These are phyloP conservation scores for Tenthredo mesomela DNA, from an alignment of 2,888 invertebrate genomes.

Conservation along the genomic window DNA sequence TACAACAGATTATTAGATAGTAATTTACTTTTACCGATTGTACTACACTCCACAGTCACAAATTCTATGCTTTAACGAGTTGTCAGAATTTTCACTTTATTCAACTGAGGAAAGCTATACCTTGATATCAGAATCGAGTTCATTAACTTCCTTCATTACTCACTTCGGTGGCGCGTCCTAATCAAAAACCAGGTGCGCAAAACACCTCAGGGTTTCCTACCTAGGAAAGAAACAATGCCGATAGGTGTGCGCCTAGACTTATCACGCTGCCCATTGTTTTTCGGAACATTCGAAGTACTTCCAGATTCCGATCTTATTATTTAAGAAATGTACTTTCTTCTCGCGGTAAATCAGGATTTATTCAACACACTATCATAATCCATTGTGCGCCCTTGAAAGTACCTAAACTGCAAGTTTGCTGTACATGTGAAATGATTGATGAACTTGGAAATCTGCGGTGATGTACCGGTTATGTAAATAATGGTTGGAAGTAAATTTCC, in stretches of 20 bases:
- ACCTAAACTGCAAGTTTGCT: not conserved
- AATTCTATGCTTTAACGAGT: constrained; percentile 20
- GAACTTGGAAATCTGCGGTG: not conserved
- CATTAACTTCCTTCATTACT: constrained; percentile 26
- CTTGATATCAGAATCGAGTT: not conserved
- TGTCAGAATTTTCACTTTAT: not conserved
- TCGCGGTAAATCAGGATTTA: not conserved
- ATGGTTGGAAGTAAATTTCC: constrained; percentile 6
- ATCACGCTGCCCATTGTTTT: not conserved
- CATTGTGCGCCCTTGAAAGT: not conserved
- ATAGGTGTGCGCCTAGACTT: not conserved
- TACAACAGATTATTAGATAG: not conserved
- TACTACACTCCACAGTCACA: not conserved
- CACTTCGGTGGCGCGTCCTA: not conserved
- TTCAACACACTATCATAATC: not conserved
- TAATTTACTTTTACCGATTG: not conserved
- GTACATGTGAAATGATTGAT: not conserved
- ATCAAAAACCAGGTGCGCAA: not conserved
- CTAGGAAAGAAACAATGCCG: not conserved
- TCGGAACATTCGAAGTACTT: not conserved
- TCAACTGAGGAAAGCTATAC: not conserved
- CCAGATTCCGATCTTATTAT: constrained; percentile 2
- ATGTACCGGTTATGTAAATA: not conserved
- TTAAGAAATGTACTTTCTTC: constrained; percentile 25
- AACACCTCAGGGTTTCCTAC: constrained; percentile 26